A percentile compares a stretch with the other conserved stretches of the same genome.
phyloP scores from a whole-genome alignment of 2,888 invertebrate species.

The Catonia carolina region DNA sequence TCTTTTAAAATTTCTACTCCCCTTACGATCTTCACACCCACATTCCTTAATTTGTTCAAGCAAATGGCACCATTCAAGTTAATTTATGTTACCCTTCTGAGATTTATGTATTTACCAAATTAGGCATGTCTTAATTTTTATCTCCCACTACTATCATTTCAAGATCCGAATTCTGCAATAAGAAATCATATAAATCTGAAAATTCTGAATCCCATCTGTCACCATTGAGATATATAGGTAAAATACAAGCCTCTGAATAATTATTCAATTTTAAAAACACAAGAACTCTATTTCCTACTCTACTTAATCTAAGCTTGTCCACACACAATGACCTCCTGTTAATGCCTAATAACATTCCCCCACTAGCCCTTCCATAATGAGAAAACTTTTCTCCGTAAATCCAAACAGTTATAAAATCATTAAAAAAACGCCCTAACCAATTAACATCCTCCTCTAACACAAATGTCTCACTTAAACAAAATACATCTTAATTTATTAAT shows the following conservation, averaged over 20 bases:
- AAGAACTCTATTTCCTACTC: neutral
- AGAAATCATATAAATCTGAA: neutral
- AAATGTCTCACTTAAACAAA: neutral
- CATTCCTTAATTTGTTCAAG: too few relatives aligned
- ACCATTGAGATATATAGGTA: neutral
- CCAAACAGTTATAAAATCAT: neutral
- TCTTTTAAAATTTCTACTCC: too few relatives aligned
- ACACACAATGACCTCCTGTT: neutral
- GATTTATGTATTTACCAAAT: too few relatives aligned
- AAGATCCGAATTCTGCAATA: neutral
- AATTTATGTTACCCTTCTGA: too few relatives aligned
- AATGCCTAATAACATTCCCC: conserved; percentile 3
- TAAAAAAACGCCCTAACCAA: neutral
- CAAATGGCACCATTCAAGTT: too few relatives aligned
- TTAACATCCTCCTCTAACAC: neutral
- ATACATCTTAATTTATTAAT: neutral
- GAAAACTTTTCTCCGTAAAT: neutral
- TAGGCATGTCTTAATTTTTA: too few relatives aligned
- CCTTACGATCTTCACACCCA: too few relatives aligned
- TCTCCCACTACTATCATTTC: neutral
- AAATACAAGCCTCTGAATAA: neutral
- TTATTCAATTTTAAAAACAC: neutral
- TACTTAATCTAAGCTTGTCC: too few relatives aligned
- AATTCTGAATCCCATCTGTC: neutral
- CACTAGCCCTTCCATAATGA: conserved; percentile 4